Percentiles rank a stretch among this genome's conserved stretches.
Conservation (phyloP, 2,888 invertebrate genomes). For the Scaeva pyrastri region DNA sequence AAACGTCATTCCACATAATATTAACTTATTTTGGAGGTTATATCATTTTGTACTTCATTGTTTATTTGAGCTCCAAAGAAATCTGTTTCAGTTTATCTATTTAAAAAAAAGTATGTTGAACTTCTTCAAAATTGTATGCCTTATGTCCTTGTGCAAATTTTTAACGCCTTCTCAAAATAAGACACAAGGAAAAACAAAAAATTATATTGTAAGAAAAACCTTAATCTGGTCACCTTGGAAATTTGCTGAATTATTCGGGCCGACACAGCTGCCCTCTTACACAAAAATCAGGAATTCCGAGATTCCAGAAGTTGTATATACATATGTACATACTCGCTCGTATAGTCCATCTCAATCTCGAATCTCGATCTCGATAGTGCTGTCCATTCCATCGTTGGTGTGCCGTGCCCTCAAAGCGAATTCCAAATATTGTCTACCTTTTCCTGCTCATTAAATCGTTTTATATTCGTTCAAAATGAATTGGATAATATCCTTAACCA, state of each 20-base stretch:
- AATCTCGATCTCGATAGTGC: not conserved
- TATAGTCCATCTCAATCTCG: too few species aligned
- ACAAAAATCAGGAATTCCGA: not conserved
- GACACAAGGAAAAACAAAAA: too few species aligned
- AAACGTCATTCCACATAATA: too few species aligned
- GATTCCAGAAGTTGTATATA: not conserved
- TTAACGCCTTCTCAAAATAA: too few species aligned
- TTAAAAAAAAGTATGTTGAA: too few species aligned
- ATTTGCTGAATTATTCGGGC: not conserved
- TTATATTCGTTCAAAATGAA: conserved; percentile 63
- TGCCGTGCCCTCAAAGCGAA: conserved; percentile 21
- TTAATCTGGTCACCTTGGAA: not conserved
- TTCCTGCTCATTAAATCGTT: conserved; percentile 62
- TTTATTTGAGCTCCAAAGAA: too few species aligned
- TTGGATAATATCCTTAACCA: conserved; percentile 66
- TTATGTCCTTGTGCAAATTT: too few species aligned
- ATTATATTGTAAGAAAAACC: not conserved
- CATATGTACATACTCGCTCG: not conserved
- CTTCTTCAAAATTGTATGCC: too few species aligned
- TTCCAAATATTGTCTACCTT: conserved; percentile 50
- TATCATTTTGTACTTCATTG: too few species aligned
- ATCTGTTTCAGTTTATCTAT: too few species aligned
- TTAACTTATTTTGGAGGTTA: too few species aligned
- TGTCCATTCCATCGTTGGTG: not conserved
- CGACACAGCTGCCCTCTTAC: not conserved